Base-by-base conservation (phyloP, 2,888 invertebrate species). In the Mylabris sibirica region DNA sequence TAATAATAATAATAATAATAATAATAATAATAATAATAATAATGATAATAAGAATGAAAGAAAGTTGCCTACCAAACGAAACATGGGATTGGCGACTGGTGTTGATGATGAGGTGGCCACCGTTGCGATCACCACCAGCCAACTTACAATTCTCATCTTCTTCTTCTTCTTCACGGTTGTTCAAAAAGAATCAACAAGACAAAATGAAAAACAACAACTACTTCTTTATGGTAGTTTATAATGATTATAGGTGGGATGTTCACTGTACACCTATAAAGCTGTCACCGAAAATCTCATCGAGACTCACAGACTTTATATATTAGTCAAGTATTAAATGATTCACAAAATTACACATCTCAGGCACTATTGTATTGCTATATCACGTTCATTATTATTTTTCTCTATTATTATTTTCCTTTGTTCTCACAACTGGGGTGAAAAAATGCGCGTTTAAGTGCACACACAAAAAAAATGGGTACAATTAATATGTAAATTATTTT, bases 71-170 rank as follows among this genome's bases (percentile, higher is more conserved):
- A 74, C 74, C 74, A 69, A 72, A 70, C 71, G 24, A 63, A 63
- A 70, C 69, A 70, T 66, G 66, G 71, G 67, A 70, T 65, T 69
- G 71, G 71, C 70, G 60, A 63, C 66, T 57, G 30, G 30, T 8
- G 71, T 64, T 63, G 70, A 41, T 20, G 49, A 20, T 2, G 49
- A 49, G 53, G 68, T 72, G 78, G 75, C 79, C 78, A 79, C 78
- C 77, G 72, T 67, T 62, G 70, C 30, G 67, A 69, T 71, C 77
- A 78, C 78, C 78, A 79, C 78, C 79, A 77, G 75, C 77, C 76
- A 70, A 70, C 77, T 59, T 59, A 64, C 72, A 69, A 71, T 74
- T 76, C 73, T 72, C 78, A 77, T 78, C 70, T 76, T 72, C 72
- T 73, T 65, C 71, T 69, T 70, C 69, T 65, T 2, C 41, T 14